phyloP scores from a whole-genome alignment of 2,888 invertebrate species.

The Drosophila mercatorum region DNA sequence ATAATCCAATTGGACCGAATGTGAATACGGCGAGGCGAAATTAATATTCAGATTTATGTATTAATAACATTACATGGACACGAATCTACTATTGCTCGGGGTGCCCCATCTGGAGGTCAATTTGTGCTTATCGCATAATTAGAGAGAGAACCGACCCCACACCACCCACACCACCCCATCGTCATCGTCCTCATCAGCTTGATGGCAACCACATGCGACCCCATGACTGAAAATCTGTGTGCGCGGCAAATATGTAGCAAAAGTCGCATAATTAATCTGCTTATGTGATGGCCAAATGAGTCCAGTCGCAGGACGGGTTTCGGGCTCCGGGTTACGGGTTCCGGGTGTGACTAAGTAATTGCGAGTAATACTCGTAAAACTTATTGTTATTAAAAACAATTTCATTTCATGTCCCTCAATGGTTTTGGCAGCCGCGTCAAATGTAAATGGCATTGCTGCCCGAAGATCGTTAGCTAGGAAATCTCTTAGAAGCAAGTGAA shows the following conservation, averaged over 20 bases:
- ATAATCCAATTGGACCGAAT: constrained; percentile 64
- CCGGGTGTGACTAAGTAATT: constrained; percentile 74
- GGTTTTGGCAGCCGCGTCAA: constrained; percentile 22
- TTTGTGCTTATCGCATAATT: constrained; percentile 79
- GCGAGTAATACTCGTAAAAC: constrained; percentile 63
- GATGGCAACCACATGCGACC: constrained; percentile 53
- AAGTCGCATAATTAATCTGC: constrained; percentile 80
- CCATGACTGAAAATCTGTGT: constrained; percentile 49
- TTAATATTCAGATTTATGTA: constrained; percentile 81
- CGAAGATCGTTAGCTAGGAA: background rate
- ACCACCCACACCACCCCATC: background rate
- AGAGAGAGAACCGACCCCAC: constrained; percentile 36
- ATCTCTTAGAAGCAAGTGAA: background rate
- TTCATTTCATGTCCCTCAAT: constrained; percentile 54
- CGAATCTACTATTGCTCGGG: constrained; percentile 4
- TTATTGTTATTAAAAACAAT: constrained; percentile 68
- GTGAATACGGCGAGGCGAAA: constrained; percentile 42
- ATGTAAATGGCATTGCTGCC: background rate
- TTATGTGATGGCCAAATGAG: constrained; percentile 63
- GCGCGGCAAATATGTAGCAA: constrained; percentile 59
- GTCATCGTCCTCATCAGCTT: constrained; percentile 26
- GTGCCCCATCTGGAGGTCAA: constrained; percentile 60
- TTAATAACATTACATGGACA: constrained; percentile 69
- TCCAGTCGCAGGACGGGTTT: constrained; percentile 24
- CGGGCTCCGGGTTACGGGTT: constrained; percentile 27